Conservation (phyloP, 2,888 invertebrate species). For the Xestia xanthographa region DNA sequence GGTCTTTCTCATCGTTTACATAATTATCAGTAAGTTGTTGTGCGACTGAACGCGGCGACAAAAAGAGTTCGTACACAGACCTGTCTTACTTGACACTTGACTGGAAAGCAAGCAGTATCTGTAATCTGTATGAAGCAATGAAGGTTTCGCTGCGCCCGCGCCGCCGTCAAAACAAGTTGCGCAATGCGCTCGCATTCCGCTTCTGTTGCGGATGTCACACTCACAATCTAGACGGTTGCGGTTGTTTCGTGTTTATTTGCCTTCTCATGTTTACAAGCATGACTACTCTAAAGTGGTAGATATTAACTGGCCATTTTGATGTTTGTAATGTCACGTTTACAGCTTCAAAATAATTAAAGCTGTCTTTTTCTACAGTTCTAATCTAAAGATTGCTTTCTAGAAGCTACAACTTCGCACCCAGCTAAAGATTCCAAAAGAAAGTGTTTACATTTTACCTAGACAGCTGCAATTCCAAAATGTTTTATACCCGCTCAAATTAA, state of each 20-base stretch:
- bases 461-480: slow-evolving; percentile 9
- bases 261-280: slow-evolving; percentile 34
- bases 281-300: neutral
- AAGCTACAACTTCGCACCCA: neutral
- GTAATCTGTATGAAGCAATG: slow-evolving; percentile 75
- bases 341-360: neutral
- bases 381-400: neutral
- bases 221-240: slow-evolving; percentile 62
- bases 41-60: slow-evolving; percentile 33
- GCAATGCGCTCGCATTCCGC: slow-evolving; percentile 84
- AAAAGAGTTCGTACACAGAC: slow-evolving; percentile 54
- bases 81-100: slow-evolving; percentile 60
- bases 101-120: slow-evolving; percentile 67
- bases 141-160: slow-evolving; percentile 70
- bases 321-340: neutral
- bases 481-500: neutral
- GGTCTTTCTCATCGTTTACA: slow-evolving; percentile 1
- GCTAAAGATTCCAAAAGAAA: neutral
- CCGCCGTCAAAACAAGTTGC: slow-evolving; percentile 84
- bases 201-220: slow-evolving; percentile 73
- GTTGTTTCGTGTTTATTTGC: slow-evolving; percentile 66
- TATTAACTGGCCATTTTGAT: slow-evolving; percentile 3
- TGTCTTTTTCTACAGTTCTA: neutral
- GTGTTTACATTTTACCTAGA: neutral
- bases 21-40: slow-evolving; percentile 19